Evolutionary conservation across 2,113 vertebrate species (phyloP).

Genomic region (Delphinapterus leucas): DNA sequence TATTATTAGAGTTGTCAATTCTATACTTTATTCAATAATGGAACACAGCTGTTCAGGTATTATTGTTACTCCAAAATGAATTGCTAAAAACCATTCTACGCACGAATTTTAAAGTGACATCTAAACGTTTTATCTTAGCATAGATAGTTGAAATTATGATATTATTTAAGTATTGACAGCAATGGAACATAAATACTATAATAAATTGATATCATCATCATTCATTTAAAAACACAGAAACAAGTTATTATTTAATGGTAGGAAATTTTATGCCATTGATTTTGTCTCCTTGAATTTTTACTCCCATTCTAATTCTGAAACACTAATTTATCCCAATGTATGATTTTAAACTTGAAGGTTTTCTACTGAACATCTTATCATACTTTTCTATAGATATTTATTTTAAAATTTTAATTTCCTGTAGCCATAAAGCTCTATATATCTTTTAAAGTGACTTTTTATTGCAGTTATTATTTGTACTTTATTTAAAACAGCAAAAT

Average conservation of each 20-base stretch:
- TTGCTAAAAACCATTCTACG: not conserved
- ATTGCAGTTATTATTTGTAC: not conserved
- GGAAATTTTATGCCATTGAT: not conserved
- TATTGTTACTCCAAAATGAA: not conserved
- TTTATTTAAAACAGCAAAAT: not conserved
- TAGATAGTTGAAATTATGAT: not conserved
- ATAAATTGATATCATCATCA: not conserved
- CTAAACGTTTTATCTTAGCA: not conserved
- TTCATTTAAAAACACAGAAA: not conserved
- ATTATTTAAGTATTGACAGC: not conserved
- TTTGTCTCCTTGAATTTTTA: not conserved
- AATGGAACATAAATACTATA: not conserved
- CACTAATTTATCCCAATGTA: not conserved
- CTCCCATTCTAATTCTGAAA: not conserved
- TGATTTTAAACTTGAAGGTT: not conserved
- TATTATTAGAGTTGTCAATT: not conserved
- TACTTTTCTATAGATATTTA: not conserved
- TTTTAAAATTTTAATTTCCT: not conserved
- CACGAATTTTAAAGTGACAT: not conserved
- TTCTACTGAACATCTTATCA: not conserved
- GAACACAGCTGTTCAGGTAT: not conserved
- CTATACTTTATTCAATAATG: not conserved
- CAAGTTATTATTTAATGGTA: not conserved
- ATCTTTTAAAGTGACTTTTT: not conserved
- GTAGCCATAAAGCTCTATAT: not conserved